Base-by-base conservation (phyloP, 2,113 vertebrate genomes). In the Spea multiplicata region DNA sequence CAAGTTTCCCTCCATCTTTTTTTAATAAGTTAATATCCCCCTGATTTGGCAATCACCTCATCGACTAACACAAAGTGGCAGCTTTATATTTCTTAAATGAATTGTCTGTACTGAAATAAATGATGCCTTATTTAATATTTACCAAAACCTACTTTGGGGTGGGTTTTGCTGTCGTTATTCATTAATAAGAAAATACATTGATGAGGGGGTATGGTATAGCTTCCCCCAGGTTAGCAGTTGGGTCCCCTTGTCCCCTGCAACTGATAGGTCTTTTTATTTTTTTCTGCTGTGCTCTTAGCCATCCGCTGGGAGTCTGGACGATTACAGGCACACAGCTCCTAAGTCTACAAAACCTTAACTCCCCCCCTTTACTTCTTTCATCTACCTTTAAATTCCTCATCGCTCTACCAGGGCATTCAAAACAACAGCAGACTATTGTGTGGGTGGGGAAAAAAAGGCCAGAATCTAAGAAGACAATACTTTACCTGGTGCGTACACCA, bases 401-500 rank as follows among this genome's bases (percentile, higher is more conserved):
- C 47, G 75, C 74, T 82, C 48, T 76, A 30, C 16, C 69, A 55
- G 76, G n/a, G 52, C 71, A 49, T 57, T 66, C 45, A 8, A 44
- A 71, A 74, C 44, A 53, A 30, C 30, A 30, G 30, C 30, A 30
- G 30, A 30, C 30, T 30, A 30, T 30, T 30, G 30, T 30, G 30
- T 30, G 30, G 30, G 30, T 30, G 30, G 30, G 30, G 30, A 30
- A 30, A 61, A 50, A 71, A 78, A 73, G 61, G 62, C 44, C 70
- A 17, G 49, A 46, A 79, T 73, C 48, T 66, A 82, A 78, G 52
- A 53, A 12, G 12, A n/a, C 75, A 59, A 78, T 85, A 52, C 79
- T 75, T 90, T 89, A 93, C 92, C 92, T 93, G 91, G 90, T 82
- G 89, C 90, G 69, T 93, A 91, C 71, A 93, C 91, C 92, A 93